Evolutionary conservation across 1,140 invertebrate species (phyloP).

Genomic region (Glossosoma conforme): DNA sequence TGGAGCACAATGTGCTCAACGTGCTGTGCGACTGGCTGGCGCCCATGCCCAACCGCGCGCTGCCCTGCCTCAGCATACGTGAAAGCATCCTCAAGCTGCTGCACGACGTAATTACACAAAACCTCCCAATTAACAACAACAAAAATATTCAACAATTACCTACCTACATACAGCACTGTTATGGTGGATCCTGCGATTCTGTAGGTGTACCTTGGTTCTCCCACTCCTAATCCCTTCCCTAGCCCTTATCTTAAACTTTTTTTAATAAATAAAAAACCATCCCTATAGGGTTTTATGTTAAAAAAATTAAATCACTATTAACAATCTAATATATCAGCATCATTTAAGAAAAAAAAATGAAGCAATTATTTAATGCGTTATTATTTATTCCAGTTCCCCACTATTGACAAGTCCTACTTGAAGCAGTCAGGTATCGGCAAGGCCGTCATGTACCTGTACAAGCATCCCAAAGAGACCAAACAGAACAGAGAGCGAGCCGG

Average conservation of each 20-base stretch:
- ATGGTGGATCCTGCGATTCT: too few relatives aligned
- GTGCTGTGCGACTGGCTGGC: constrained; percentile 97
- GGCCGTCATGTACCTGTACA: constrained; percentile 99
- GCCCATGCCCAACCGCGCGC: constrained; percentile 93
- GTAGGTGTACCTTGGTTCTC: too few relatives aligned
- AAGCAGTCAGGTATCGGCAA: constrained; percentile 96
- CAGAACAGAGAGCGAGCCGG: constrained; percentile 87
- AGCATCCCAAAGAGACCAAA: constrained; percentile 96
- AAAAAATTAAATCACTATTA: too few relatives aligned
- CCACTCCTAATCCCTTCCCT: too few relatives aligned
- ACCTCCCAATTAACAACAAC: too few relatives aligned
- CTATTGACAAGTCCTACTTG: constrained; percentile 80
- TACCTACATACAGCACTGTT: too few relatives aligned
- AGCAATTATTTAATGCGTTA: constrained; percentile 8
- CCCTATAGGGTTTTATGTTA: too few relatives aligned
- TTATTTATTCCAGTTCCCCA: constrained; percentile 70
- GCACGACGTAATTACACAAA: constrained; percentile 80
- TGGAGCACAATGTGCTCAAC: constrained; percentile 90
- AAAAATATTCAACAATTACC: too few relatives aligned
- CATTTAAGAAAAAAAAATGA: background rate
- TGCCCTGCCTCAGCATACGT: constrained; percentile 89
- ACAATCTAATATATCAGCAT: too few relatives aligned
- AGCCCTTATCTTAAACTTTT: background rate
- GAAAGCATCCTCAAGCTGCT: constrained; percentile 85
- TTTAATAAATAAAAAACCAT: background rate